A percentile compares a stretch with the other conserved stretches of the same genome.
Conservation (phyloP, 2,113 vertebrate species). For the Tyto alba region DNA sequence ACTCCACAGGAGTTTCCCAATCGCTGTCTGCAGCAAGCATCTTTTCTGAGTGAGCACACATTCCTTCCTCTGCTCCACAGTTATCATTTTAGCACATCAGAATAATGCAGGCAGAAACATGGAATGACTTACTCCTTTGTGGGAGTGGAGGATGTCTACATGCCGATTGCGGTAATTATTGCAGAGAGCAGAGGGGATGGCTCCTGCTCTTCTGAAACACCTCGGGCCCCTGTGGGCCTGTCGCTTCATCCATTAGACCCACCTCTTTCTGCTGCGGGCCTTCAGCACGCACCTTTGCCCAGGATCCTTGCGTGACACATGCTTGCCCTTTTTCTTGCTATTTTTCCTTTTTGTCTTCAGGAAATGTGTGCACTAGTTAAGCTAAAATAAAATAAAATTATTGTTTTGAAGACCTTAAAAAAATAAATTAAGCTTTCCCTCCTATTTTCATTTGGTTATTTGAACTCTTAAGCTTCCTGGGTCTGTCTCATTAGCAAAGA, state of each 20-base stretch:
- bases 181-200: not conserved
- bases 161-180: not conserved
- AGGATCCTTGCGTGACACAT: fast-evolving
- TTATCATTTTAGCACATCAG: not conserved
- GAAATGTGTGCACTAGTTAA: not conserved
- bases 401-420: not conserved
- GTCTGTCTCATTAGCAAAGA: not conserved
- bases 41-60: not conserved
- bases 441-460: not conserved
- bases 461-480: conserved; percentile 1
- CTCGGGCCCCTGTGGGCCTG: not conserved
- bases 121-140: not conserved
- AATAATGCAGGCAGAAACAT: not conserved
- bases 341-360: not conserved
- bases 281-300: not conserved
- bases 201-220: not conserved
- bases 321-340: not conserved
- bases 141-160: not conserved
- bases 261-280: not conserved
- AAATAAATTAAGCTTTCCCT: not conserved
- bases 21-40: not conserved
- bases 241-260: not conserved
- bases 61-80: not conserved
- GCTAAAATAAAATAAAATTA: not conserved
- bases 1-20: conserved; percentile 38